These are phyloP conservation scores for Urocitellus parryii DNA, from an alignment of 2,113 vertebrate genomes.

Conservation along the genomic window DNA sequence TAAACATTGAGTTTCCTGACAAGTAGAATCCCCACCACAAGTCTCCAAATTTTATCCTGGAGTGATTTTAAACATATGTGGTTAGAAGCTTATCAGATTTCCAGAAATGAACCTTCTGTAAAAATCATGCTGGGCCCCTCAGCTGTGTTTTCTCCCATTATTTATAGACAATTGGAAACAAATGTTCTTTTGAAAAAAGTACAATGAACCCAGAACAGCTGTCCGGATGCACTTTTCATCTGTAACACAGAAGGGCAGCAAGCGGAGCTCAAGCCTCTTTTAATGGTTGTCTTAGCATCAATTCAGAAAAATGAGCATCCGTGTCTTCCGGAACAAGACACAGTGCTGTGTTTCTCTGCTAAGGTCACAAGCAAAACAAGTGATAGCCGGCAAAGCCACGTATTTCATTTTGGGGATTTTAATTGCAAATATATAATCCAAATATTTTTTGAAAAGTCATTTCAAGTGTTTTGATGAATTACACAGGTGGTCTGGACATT, in stretches of 20 bases:
- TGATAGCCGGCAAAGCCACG: not conserved
- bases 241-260: conserved; percentile 70
- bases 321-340: not conserved
- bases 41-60: conserved; percentile 82
- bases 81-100: conserved; percentile 87
- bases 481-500: not conserved
- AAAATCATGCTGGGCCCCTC: conserved; percentile 88
- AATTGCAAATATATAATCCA: not conserved
- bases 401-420: not conserved
- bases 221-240: conserved; percentile 87
- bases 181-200: conserved; percentile 85
- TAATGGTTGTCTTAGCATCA: conserved; percentile 84
- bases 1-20: conserved; percentile 77
- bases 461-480: conserved; percentile 2
- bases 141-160: conserved; percentile 91
- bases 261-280: conserved; percentile 62
- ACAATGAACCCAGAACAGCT: conserved; percentile 93
- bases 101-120: conserved; percentile 86
- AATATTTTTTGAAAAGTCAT: not conserved
- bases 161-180: conserved; percentile 93
- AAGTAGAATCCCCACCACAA: conserved; percentile 62
- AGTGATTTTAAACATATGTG: conserved; percentile 86
- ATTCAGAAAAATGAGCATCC: conserved; percentile 64
- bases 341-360: not conserved
- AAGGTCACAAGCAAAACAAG: not conserved